phyloP scores from a whole-genome alignment of 1,140 invertebrate genomes.

The Euglossa dilemma region DNA sequence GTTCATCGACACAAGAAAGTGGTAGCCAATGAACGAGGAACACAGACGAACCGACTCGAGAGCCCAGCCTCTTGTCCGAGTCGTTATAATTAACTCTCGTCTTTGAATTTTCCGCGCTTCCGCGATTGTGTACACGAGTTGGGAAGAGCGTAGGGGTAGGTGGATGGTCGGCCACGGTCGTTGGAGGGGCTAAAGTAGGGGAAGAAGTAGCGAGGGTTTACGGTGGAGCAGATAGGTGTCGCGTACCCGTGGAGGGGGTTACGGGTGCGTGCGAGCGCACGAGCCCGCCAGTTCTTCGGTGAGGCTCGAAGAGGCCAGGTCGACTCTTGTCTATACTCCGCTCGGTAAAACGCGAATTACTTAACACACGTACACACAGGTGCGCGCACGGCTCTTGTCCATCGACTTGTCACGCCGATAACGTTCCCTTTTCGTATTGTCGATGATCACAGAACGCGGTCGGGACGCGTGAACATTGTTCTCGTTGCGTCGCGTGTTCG shows the following conservation, averaged over 20 bases:
- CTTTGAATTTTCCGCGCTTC: constrained; percentile 55
- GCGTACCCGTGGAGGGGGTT: constrained; percentile 11
- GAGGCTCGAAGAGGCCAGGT: constrained; percentile 67
- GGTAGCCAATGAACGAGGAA: background rate
- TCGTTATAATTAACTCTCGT: constrained; percentile 50
- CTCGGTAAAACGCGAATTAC: constrained; percentile 28
- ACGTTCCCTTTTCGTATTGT: background rate
- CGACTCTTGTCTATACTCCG: constrained; percentile 38
- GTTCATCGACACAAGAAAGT: background rate
- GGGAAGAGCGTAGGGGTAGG: background rate
- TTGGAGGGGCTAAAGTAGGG: constrained; percentile 36
- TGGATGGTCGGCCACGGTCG: background rate
- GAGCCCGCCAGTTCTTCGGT: constrained; percentile 73
- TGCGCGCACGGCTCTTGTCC: constrained; percentile 7
- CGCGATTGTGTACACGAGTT: background rate
- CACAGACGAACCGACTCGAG: background rate
- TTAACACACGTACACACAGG: constrained; percentile 6
- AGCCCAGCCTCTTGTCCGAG: background rate
- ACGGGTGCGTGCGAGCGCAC: constrained; percentile 47
- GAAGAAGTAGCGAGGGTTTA: constrained; percentile 47
- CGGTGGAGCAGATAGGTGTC: constrained; percentile 45
- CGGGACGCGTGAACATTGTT: background rate
- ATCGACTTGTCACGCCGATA: background rate
- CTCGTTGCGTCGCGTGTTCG: background rate
- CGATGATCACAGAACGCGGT: background rate